phyloP scores from a whole-genome alignment of 2,797 vertebrate species.

The Alcedo quadribrachys region DNA sequence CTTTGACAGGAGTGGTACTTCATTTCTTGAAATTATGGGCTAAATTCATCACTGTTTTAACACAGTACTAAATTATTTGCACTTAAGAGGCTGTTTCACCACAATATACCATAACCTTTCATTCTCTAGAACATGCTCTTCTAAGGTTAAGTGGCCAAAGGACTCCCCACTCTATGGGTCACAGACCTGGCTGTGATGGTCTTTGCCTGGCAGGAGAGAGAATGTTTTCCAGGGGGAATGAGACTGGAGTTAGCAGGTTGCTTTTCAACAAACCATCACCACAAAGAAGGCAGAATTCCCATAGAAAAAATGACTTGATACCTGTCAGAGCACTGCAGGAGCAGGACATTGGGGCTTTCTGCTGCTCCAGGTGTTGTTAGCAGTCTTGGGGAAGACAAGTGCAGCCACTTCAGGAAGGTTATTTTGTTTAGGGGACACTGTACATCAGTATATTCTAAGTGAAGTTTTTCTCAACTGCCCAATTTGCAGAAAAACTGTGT shows the following conservation, averaged over 20 bases:
- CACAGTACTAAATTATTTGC: not conserved
- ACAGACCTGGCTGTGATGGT: not conserved
- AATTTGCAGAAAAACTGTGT: not conserved
- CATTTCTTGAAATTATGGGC: constrained; percentile 23
- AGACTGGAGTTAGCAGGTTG: not conserved
- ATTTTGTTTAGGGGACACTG: fast-evolving
- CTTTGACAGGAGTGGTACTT: not conserved
- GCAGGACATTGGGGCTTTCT: not conserved
- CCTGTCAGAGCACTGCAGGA: not conserved
- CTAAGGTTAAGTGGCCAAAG: not conserved
- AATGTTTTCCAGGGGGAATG: not conserved
- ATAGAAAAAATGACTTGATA: not conserved
- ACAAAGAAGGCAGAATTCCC: not conserved
- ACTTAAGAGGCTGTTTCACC: not conserved
- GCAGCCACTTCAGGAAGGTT: not conserved
- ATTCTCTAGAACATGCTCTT: not conserved
- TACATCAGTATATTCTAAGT: not conserved
- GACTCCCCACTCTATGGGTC: not conserved
- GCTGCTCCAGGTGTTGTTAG: not conserved
- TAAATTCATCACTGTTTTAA: constrained; percentile 28
- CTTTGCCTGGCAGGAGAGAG: not conserved
- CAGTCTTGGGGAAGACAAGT: not conserved
- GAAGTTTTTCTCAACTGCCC: not conserved
- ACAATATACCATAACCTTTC: not conserved
- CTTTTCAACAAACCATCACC: not conserved